Evolutionary conservation across 1,140 invertebrate species (phyloP).

Genomic region (Akabosia matsudoensis): DNA sequence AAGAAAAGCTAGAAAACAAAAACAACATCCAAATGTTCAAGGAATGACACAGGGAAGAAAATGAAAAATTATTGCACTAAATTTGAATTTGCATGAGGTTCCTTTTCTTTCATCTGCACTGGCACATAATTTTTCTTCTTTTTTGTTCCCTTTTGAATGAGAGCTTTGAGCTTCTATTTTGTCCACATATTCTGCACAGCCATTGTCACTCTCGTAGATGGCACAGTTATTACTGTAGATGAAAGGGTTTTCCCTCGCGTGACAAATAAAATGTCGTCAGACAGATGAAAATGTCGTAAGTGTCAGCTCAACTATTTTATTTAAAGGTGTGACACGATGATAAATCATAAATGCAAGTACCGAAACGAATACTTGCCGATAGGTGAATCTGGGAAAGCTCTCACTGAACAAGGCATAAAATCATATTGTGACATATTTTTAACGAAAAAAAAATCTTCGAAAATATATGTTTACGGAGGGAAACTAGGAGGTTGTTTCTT

Average conservation of each 20-base stretch:
- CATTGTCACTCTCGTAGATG: no score
- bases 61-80: neutral
- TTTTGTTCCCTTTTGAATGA: neutral
- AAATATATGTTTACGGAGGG: no score
- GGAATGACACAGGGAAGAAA: neutral
- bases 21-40: neutral
- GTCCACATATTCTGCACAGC: no score
- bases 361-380: neutral
- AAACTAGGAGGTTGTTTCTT: no score
- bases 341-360: slow-evolving; percentile 1
- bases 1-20: neutral
- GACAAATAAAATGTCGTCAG: slow-evolving; percentile 1
- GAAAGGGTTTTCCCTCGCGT: no score
- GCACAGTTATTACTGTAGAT: neutral
- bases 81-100: neutral
- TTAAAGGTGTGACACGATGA: slow-evolving; percentile 17
- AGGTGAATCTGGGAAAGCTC: no score
- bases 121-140: neutral
- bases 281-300: slow-evolving; percentile 12
- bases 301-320: slow-evolving; percentile 17
- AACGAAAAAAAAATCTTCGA: no score
- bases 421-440: no score
- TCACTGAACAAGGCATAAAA: no score
- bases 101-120: neutral
- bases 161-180: no score